phyloP scores from a whole-genome alignment of 1,140 invertebrate species.

The Brachionus rubens region DNA sequence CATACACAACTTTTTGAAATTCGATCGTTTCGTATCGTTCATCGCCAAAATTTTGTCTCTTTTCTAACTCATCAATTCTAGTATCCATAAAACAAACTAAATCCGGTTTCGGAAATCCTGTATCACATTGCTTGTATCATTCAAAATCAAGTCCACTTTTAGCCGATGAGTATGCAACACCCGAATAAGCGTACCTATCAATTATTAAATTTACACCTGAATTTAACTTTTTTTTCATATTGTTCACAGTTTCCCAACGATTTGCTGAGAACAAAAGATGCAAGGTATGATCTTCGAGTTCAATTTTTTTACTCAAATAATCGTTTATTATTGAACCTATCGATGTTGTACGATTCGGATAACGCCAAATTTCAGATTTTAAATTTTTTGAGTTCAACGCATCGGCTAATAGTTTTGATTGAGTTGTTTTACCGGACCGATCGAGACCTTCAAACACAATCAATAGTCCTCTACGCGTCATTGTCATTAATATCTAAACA shows the following conservation, averaged over 20 bases:
- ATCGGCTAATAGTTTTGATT: slow-evolving; percentile 70
- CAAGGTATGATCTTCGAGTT: slow-evolving; percentile 75
- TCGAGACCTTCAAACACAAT: slow-evolving; percentile 87
- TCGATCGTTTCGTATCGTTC: slow-evolving; percentile 76
- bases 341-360: slow-evolving; percentile 70
- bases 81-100: slow-evolving; percentile 73
- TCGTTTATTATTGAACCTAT: slow-evolving; percentile 77
- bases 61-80: neutral
- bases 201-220: slow-evolving; percentile 75
- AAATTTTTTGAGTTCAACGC: slow-evolving; percentile 56
- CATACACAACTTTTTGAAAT: slow-evolving; percentile 71
- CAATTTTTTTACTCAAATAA: slow-evolving; percentile 69
- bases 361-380: slow-evolving; percentile 56
- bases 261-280: slow-evolving; percentile 89
- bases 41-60: slow-evolving; percentile 63
- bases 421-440: slow-evolving; percentile 85
- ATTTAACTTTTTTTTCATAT: slow-evolving; percentile 67
- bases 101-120: slow-evolving; percentile 80
- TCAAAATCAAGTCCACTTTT: slow-evolving; percentile 70
- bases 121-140: slow-evolving; percentile 81
- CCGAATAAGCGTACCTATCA: slow-evolving; percentile 85
- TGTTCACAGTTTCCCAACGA: slow-evolving; percentile 77
- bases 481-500: too few relatives aligned
- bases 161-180: slow-evolving; percentile 77
- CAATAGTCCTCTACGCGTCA: slow-evolving; percentile 61